phyloP scores from a whole-genome alignment of 2,113 vertebrate species.

The Furnarius figulus region DNA sequence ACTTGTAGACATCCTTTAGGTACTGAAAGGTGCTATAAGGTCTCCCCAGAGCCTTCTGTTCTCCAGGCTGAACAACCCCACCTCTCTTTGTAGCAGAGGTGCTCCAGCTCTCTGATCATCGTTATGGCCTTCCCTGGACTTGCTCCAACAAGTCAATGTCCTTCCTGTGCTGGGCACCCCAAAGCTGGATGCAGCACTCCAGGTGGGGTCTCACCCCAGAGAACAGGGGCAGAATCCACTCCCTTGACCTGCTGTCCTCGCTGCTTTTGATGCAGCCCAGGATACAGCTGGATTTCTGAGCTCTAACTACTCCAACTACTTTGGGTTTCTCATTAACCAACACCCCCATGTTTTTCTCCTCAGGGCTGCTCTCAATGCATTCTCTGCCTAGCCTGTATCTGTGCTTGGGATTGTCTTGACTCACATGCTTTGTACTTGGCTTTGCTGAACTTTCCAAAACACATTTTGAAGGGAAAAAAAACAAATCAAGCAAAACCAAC shows the following conservation, averaged over 20 bases:
- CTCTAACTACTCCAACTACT: too few species aligned
- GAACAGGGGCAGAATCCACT: background rate
- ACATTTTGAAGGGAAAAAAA: background rate
- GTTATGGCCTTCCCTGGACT: background rate
- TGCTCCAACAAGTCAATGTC: rapidly evolving
- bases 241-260: background rate
- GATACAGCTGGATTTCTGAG: rapidly evolving
- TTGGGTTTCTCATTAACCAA: background rate
- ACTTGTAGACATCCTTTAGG: background rate
- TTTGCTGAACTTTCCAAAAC: background rate
- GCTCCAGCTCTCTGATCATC: background rate
- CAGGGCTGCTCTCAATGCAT: background rate
- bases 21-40: background rate
- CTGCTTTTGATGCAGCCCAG: background rate
- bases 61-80: background rate
- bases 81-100: too few species aligned
- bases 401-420: background rate
- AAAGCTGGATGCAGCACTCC: background rate
- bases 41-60: background rate
- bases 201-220: background rate
- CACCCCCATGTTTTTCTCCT: background rate
- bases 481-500: rapidly evolving
- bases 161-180: background rate
- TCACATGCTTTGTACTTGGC: background rate
- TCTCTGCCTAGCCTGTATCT: background rate